Percentiles rank a stretch among this genome's conserved stretches.
Conservation (phyloP, 2,888 invertebrate genomes). For the Bellardia pandia region DNA sequence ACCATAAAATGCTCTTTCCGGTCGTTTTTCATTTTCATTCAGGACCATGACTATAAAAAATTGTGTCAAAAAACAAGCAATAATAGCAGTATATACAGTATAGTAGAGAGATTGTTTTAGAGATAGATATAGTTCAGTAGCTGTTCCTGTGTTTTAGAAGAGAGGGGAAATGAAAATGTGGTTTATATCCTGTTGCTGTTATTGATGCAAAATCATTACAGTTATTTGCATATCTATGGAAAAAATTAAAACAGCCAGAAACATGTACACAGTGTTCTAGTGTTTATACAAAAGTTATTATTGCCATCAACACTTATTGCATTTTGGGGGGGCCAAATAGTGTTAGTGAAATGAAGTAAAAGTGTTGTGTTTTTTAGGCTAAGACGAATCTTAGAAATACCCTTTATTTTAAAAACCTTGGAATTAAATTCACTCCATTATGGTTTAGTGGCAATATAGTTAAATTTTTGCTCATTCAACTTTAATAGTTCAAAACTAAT, state of each 20-base stretch:
- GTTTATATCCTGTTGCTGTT: conserved; percentile 73
- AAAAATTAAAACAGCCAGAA: conserved; percentile 14
- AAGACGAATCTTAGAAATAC: not conserved
- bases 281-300: conserved; percentile 22
- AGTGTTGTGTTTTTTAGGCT: no score
- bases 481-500: no score
- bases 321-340: conserved; percentile 7
- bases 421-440: no score
- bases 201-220: conserved; percentile 72
- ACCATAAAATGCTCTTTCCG: conserved; percentile 82
- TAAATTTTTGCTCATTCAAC: no score
- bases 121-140: conserved; percentile 54
- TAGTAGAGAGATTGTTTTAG: conserved; percentile 60
- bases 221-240: conserved; percentile 69
- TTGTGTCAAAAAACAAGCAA: conserved; percentile 41
- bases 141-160: not conserved
- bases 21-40: conserved; percentile 82
- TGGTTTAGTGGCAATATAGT: no score
- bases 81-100: conserved; percentile 11
- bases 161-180: conserved; percentile 67
- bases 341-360: conserved; percentile 11
- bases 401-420: not conserved
- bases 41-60: conserved; percentile 76
- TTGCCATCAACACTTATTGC: conserved; percentile 52
- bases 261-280: not conserved